Base-by-base conservation (phyloP, 2,797 vertebrate species). In the Acrocephalus scirpaceus region DNA sequence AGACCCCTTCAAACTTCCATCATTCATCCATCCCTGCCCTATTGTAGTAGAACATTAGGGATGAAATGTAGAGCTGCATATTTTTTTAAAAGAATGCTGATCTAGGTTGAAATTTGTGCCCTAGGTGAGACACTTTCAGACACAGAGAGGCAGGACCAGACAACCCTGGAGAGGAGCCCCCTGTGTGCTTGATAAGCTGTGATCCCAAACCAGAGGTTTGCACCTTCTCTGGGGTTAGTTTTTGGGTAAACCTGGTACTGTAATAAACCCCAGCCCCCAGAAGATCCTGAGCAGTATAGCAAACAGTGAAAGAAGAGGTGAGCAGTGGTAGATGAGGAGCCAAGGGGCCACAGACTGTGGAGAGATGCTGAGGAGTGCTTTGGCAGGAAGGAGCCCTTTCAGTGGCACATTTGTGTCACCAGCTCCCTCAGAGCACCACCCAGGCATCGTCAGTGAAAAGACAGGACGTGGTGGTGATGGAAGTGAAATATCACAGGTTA, bases 401-500 rank as follows among this genome's bases (percentile, higher is more conserved):
- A 44, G 22, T 14, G 47, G 48, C 47, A 32, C 36, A 1, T 7
- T 14, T 54, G 65, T 47, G 62, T 40, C 69, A 17, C 7, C 82
- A 65, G 0, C 70, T 64, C 32, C 72, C 42, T 9, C 3, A 54
- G n/a, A 65, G 30, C 62, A 50, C 8, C 6, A 2, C 38, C 20
- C 26, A 3, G 36, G 38, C 29, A 22, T 4, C 0, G 0, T 6
- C 78, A 42, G 45, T 45, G 53, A 47, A 53, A 38, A 40, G 23
- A 9, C 22, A n/a, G 19, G 7, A 13, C 40, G 29, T 5, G 26
- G n/a, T 5, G 11, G 54, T 15, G 36, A 7, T 4, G 9, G 14
- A 69, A 78, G 45, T 10, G 58, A 51, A 38, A 71, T 3, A 10
- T 36, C 34, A 45, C 30, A 83, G 48, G 16, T 42, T 40, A 38